These are phyloP conservation scores for Tapirus terrestris DNA, from an alignment of 2,113 vertebrate genomes.

Conservation along the genomic window DNA sequence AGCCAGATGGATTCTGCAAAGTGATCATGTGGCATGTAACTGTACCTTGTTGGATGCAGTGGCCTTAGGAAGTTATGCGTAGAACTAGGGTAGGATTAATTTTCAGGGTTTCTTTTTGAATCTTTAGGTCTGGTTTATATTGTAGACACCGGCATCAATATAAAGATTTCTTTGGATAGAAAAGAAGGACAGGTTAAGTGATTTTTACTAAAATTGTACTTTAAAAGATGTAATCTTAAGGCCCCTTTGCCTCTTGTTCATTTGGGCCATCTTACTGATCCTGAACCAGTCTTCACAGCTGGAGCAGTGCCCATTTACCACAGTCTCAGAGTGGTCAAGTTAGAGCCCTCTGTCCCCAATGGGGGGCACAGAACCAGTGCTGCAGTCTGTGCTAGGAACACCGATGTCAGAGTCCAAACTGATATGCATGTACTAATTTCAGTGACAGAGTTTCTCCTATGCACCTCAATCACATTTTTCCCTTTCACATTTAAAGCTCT, in stretches of 20 bases:
- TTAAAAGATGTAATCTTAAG: conserved; percentile 14
- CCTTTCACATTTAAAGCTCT: background rate
- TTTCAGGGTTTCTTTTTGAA: background rate
- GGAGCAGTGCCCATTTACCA: background rate
- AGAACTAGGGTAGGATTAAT: background rate
- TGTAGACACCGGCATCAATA: background rate
- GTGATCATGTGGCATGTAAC: background rate
- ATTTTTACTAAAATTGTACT: background rate
- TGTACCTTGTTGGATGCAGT: background rate
- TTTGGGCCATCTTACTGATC: background rate
- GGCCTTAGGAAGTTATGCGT: background rate
- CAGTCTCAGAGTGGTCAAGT: fast-evolving
- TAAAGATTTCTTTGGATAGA: conserved; percentile 6
- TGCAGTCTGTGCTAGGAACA: background rate
- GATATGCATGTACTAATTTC: background rate
- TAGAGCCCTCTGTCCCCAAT: background rate
- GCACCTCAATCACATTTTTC: background rate
- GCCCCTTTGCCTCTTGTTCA: background rate
- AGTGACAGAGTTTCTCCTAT: background rate
- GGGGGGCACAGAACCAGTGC: background rate
- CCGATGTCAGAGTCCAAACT: background rate
- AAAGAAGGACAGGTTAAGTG: background rate
- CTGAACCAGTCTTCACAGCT: background rate
- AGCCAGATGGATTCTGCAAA: conserved; percentile 41
- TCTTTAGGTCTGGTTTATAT: conserved; percentile 45